phyloP scores from a whole-genome alignment of 2,113 vertebrate species.

The Pterocles burchelli region DNA sequence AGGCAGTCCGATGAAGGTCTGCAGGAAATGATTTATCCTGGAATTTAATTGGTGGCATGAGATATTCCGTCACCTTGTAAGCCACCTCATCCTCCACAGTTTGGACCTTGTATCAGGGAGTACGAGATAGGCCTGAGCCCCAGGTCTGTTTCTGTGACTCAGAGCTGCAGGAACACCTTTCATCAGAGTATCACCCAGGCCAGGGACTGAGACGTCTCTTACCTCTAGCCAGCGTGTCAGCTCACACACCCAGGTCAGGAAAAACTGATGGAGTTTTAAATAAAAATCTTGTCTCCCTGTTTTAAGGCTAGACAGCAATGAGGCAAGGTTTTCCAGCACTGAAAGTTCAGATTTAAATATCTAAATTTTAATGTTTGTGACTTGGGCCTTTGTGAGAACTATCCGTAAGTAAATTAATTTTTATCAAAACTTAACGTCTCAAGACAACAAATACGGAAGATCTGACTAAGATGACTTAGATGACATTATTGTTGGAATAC shows the following conservation, averaged over 20 bases:
- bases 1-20: neutral
- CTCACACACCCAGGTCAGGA: neutral
- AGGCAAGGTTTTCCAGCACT: neutral
- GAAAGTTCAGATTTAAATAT: neutral
- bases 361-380: neutral
- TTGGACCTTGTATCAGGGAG: neutral
- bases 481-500: conserved; percentile 17
- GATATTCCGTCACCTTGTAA: neutral
- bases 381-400: neutral
- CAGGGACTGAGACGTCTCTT: neutral
- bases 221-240: neutral
- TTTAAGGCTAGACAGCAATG: neutral
- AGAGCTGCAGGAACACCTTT: neutral
- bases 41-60: neutral
- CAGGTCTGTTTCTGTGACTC: neutral
- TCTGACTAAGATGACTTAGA: neutral
- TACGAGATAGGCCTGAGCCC: neutral
- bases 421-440: neutral
- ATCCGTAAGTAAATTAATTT: neutral
- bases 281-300: neutral
- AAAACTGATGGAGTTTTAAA: neutral
- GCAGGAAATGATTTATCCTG: neutral
- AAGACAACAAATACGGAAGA: neutral
- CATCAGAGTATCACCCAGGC: neutral
- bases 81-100: neutral